Evolutionary conservation across 2,888 invertebrate species (phyloP), one percentile per base, ranked within the genome.

Genomic region (Chesias legatella): DNA sequence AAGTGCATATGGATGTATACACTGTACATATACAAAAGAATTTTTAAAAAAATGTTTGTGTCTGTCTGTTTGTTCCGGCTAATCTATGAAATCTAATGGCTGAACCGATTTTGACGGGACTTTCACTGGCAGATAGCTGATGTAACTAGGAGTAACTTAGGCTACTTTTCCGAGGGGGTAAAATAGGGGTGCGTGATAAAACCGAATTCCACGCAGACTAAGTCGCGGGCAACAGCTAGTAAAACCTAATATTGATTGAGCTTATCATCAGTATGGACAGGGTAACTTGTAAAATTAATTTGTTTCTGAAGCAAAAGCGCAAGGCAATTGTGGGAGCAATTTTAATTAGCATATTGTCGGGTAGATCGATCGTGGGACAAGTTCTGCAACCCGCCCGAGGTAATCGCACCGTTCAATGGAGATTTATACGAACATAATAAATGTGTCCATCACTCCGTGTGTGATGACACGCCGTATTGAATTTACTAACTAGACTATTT

Each of bases 291-390:
- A 47, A 34, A 33, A 43, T 37, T 42, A 41, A 40, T 25, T 11
- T 32, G 10, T 20, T 13, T 11, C 17, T 32, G 4, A 29, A 42
- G 33, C 22, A 38, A 33, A 46, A 39, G 41, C 33, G 26, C 33
- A 27, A 13, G 33, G 47, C 31, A 48, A 56, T 53, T 46, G 46
- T 55, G 57, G 44, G 33, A 57, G 57, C 58, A 57, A 61, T 64
- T 65, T 53, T 17, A 53, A 73, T 74, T 68, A 67, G 45, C 63
- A 72, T 70, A 67, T 53, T 60, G 63, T 60, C 59, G 46, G 60
- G 63, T 60, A 57, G 64, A 69, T 70, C 66, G 60, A 66, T 67
- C 56, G 56, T 50, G 47, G 44, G 45, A 46, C 53, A 36, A 53
- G 57, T 60, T 54, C 51, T 41, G 51, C 52, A 54, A 56, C 54